Base-by-base conservation (phyloP, 2,888 invertebrate genomes). In the Quadroppia sp. region DNA sequence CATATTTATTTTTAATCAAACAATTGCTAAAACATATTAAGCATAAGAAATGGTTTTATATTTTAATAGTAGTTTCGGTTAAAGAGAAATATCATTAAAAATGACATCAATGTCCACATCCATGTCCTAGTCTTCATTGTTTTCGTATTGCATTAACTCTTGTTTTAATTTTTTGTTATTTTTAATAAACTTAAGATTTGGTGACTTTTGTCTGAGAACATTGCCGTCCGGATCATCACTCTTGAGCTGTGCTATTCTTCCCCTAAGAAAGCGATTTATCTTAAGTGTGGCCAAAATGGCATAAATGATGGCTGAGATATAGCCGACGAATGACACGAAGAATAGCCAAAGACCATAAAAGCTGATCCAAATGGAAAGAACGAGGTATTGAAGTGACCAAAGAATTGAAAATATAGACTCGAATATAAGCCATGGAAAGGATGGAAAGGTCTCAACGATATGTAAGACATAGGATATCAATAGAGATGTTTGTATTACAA, bases 141-240 rank as follows among this genome's bases (percentile, higher is more conserved):
- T n/a, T n/a, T n/a, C n/a, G n/a, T n/a, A n/a, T n/a, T n/a, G n/a
- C n/a, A n/a, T n/a, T n/a, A n/a, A n/a, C n/a, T n/a, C n/a, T n/a
- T n/a, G n/a, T n/a, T n/a, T n/a, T n/a, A n/a, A n/a, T n/a, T n/a
- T n/a, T n/a, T n/a, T n/a, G n/a, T n/a, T n/a, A 36, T 36, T 11
- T 50, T 50, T 50, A 6, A 32, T 13, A 61, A 61, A 61, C 61
- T 61, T 61, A 9, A 61, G 36, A 61, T 61, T 61, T 9, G 61
- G 61, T 32, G 61, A 61, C n/a, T 32, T n/a, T 61, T 32, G 2
- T 61, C 61, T 32, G 4, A 61, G 2, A 6, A 17, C n/a, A 36
- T 61, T 17, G 15, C 61, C 61, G 11, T 61, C 61, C 17, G 61
- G 61, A 61, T 61, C 61, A 32, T 61, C 61, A 6, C n/a, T 61